Evolutionary conservation across 2,797 vertebrate genomes (phyloP).

Genomic region (Poeciliopsis gracilis): DNA sequence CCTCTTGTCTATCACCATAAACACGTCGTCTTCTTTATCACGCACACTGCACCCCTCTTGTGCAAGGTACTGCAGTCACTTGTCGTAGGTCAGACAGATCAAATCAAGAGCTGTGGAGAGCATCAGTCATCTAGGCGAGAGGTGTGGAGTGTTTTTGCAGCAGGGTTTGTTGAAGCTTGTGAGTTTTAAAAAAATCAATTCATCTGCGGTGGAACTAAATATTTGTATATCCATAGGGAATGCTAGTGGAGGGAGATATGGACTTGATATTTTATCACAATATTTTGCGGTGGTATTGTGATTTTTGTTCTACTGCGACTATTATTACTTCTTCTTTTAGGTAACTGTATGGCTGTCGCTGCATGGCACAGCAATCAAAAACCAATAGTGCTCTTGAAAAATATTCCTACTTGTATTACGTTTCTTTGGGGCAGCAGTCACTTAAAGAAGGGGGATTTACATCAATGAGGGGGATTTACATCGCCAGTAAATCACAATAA

Average conservation of each 20-base stretch:
- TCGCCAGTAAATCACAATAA: too few species aligned
- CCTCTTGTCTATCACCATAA: slow-evolving; percentile 43
- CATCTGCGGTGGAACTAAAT: neutral
- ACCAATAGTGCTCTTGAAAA: too few species aligned
- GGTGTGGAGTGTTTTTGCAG: neutral
- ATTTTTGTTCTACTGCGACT: too few species aligned
- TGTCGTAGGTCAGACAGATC: slow-evolving; percentile 7
- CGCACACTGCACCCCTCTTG: slow-evolving; percentile 1
- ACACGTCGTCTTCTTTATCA: slow-evolving; percentile 22
- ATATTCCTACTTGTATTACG: too few species aligned
- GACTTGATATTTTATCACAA: neutral
- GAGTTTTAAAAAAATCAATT: neutral
- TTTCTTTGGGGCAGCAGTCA: too few species aligned
- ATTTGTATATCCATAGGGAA: neutral
- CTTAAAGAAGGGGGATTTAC: too few species aligned
- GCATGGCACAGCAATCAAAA: too few species aligned
- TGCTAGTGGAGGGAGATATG: neutral
- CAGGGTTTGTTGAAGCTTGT: neutral
- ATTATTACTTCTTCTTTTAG: too few species aligned
- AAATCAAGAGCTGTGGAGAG: neutral
- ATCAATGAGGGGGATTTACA: too few species aligned
- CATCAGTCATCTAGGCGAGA: slow-evolving; percentile 1
- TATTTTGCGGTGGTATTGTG: too few species aligned
- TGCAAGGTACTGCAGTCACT: neutral
- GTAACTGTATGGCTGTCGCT: too few species aligned